These are phyloP conservation scores for Stenolophus ochropezus DNA, from an alignment of 2,888 invertebrate species.

Conservation along the genomic window DNA sequence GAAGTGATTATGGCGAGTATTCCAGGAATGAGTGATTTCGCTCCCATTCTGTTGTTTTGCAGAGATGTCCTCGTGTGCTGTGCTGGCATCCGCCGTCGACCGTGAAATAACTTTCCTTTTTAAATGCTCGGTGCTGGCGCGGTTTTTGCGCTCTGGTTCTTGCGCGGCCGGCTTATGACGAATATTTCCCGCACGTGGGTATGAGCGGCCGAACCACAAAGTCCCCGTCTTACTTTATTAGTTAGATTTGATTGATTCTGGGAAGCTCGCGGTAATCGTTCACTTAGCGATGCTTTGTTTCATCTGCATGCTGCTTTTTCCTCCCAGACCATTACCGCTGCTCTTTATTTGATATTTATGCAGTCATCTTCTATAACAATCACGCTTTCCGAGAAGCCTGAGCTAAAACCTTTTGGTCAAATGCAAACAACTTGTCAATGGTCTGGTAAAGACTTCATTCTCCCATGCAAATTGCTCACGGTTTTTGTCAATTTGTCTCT, in stretches of 20 bases:
- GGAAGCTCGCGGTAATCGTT: slow-evolving; percentile 23
- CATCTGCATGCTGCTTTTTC: slow-evolving; percentile 37
- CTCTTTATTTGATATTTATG: slow-evolving; percentile 43
- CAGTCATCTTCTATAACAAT: slow-evolving; percentile 12
- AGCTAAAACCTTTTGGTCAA: slow-evolving; percentile 1
- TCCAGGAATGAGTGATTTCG: background rate
- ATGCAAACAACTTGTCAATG: slow-evolving; percentile 7
- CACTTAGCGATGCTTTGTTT: slow-evolving; percentile 38
- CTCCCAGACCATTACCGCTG: background rate
- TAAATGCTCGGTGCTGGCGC: slow-evolving; percentile 32
- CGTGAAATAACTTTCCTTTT: slow-evolving; percentile 59
- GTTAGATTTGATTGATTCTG: slow-evolving; percentile 56
- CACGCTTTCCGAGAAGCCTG: slow-evolving; percentile 5
- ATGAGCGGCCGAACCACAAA: slow-evolving; percentile 18
- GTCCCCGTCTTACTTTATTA: slow-evolving; percentile 41
- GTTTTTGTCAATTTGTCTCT: background rate
- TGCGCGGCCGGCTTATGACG: slow-evolving; percentile 29
- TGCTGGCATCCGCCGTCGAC: slow-evolving; percentile 25
- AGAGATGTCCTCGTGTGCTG: slow-evolving; percentile 12
- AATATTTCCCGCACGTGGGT: slow-evolving; percentile 42
- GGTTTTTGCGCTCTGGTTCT: slow-evolving; percentile 21
- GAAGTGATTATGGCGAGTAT: background rate
- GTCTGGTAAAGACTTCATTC: background rate
- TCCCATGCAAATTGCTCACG: background rate
- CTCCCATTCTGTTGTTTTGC: background rate